Evolutionary conservation across 2,113 vertebrate species (phyloP).

Genomic region (Aythya baeri): DNA sequence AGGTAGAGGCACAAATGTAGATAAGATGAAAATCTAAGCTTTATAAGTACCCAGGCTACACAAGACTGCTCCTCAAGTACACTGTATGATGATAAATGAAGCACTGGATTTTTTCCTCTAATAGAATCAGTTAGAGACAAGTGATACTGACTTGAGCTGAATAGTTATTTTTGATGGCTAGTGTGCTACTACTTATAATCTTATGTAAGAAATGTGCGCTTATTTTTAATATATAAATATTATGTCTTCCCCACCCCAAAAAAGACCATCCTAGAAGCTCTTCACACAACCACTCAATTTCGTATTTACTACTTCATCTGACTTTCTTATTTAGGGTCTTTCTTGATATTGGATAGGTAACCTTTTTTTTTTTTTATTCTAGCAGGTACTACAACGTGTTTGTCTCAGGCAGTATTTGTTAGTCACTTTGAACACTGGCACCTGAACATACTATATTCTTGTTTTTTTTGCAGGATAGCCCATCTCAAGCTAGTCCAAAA

Average conservation of each 20-base stretch:
- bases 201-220: background rate
- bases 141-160: background rate
- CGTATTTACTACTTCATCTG: background rate
- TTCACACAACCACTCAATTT: accelerated
- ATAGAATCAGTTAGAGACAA: background rate
- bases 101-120: background rate
- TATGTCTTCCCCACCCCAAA: background rate
- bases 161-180: background rate
- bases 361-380: background rate
- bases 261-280: background rate
- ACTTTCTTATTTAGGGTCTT: background rate
- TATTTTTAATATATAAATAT: background rate
- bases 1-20: background rate
- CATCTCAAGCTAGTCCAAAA: slow-evolving; percentile 52
- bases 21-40: background rate
- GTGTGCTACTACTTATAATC: accelerated
- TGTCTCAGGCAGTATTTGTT: background rate
- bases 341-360: background rate
- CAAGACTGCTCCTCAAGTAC: accelerated
- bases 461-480: slow-evolving; percentile 60
- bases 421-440: background rate
- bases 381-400: background rate
- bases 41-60: background rate
- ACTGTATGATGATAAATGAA: background rate
- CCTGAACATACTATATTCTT: background rate